Percentiles rank a stretch among this genome's conserved stretches.
phyloP scores from a whole-genome alignment of 2,113 vertebrate species.

The Crotalus viridis region DNA sequence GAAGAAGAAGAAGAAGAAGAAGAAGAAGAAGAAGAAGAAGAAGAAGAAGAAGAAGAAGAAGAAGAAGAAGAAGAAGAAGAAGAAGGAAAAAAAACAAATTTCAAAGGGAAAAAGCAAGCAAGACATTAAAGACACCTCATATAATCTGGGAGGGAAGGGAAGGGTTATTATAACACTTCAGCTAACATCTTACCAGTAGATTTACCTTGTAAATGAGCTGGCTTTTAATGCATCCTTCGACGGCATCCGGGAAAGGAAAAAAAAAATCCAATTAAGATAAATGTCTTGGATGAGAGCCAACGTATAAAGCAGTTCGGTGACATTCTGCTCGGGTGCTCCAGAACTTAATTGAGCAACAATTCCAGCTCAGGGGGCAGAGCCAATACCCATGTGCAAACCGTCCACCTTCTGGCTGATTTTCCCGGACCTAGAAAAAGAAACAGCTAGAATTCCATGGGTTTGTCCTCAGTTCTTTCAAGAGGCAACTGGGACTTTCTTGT shows the following conservation, averaged over 20 bases:
- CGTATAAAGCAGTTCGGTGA: not conserved
- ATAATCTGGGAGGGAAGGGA: slow-evolving; percentile 17
- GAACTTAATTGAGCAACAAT: not conserved
- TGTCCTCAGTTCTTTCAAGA: not conserved
- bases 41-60: not conserved
- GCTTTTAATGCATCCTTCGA: slow-evolving; percentile 9
- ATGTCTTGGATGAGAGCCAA: not conserved
- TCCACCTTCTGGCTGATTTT: not conserved
- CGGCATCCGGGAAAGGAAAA: not conserved
- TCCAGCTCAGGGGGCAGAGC: not conserved
- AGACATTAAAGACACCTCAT: slow-evolving; percentile 46
- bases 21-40: no score
- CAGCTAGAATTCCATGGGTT: no score
- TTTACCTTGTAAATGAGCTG: slow-evolving; percentile 41
- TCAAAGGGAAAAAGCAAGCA: slow-evolving; percentile 40
- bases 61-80: not conserved
- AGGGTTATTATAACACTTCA: slow-evolving; percentile 40
- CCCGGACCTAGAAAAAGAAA: not conserved
- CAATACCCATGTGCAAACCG: not conserved
- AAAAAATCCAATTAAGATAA: slow-evolving; percentile 15
- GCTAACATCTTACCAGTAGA: slow-evolving; percentile 29
- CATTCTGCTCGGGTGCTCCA: not conserved
- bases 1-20: not conserved
- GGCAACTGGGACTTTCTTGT: no score
- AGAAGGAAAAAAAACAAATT: slow-evolving; percentile 39